phyloP scores from a whole-genome alignment of 1,140 invertebrate genomes.

The Drosophila parvula region DNA sequence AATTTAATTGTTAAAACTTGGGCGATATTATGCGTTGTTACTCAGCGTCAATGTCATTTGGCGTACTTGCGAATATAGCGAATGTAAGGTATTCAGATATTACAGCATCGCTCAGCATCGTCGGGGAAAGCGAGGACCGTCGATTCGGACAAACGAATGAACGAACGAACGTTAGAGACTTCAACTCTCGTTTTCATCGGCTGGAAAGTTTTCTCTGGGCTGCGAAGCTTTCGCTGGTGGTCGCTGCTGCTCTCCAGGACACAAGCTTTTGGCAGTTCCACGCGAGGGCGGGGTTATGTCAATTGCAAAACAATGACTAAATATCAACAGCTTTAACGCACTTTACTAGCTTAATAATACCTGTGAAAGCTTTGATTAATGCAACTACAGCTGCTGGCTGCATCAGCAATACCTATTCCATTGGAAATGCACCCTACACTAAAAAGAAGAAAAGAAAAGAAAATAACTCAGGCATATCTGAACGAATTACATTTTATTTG shows the following conservation, averaged over 20 bases:
- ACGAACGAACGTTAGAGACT: conserved; percentile 1
- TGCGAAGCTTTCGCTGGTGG: conserved; percentile 4
- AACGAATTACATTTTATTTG: background rate
- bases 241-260: conserved; percentile 7
- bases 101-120: conserved; percentile 15
- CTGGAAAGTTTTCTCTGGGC: conserved; percentile 9
- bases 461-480: background rate
- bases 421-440: background rate
- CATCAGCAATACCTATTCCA: background rate
- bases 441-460: background rate
- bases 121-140: background rate
- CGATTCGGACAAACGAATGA: conserved; percentile 1
- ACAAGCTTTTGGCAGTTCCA: conserved; percentile 1
- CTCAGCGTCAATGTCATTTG: conserved; percentile 10
- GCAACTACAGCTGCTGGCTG: background rate
- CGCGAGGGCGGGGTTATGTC: conserved; percentile 15
- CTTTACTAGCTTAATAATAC: conserved; percentile 4
- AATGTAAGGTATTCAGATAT: conserved; percentile 22
- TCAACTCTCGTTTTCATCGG: conserved; percentile 15
- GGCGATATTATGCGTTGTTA: background rate
- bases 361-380: conserved; percentile 1
- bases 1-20: background rate
- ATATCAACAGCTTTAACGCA: conserved; percentile 17
- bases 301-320: conserved; percentile 14
- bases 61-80: conserved; percentile 16